Evolutionary conservation across 1,140 invertebrate species (phyloP).

Genomic region (Belonocnema kinseyi): DNA sequence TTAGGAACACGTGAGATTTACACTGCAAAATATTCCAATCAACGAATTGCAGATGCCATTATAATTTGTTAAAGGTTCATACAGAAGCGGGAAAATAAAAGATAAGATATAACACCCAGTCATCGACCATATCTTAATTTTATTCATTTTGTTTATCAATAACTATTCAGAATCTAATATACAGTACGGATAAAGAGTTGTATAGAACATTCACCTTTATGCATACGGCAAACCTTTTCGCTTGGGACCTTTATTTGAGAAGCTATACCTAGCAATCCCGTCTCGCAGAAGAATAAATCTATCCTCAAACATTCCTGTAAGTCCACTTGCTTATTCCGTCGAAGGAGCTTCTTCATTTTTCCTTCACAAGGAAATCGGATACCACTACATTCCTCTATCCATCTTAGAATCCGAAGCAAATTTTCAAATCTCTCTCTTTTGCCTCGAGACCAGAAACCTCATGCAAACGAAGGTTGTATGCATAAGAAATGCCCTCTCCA

Average conservation of each 20-base stretch:
- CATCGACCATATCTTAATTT: too few relatives aligned
- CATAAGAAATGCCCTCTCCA: conserved; percentile 22
- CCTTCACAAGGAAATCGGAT: conserved; percentile 40
- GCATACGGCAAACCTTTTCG: background rate
- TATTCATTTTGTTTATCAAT: background rate
- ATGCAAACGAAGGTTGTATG: conserved; percentile 8
- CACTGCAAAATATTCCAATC: background rate
- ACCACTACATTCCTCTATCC: conserved; percentile 43
- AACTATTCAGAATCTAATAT: conserved; percentile 41
- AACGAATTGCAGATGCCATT: too few relatives aligned
- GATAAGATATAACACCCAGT: too few relatives aligned
- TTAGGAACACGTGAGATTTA: background rate
- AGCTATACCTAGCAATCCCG: conserved; percentile 49
- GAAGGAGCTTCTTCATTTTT: conserved; percentile 43
- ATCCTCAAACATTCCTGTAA: conserved; percentile 39
- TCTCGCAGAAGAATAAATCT: conserved; percentile 46
- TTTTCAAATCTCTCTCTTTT: conserved; percentile 49
- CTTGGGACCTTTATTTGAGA: conserved; percentile 34
- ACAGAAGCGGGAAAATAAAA: too few relatives aligned
- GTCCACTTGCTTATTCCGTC: conserved; percentile 56
- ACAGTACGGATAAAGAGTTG: conserved; percentile 14
- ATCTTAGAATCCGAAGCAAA: conserved; percentile 41
- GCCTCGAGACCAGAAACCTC: conserved; percentile 26
- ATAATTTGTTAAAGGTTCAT: too few relatives aligned
- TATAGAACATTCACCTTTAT: background rate